Base-by-base conservation (phyloP, 2,888 invertebrate species). In the Lycaena phlaeas region DNA sequence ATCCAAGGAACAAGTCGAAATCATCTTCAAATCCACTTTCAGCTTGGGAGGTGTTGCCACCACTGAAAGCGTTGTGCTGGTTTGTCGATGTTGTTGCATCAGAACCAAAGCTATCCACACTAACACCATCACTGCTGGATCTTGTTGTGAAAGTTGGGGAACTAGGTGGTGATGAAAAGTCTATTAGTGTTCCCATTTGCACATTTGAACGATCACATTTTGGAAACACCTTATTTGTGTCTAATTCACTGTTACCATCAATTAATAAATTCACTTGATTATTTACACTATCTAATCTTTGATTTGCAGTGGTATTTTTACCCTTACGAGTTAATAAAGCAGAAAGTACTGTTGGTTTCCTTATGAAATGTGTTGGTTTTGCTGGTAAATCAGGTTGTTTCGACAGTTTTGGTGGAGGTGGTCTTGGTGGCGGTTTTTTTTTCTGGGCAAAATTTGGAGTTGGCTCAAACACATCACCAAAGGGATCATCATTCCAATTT, bases 21-120 rank as follows among this genome's bases (percentile, higher is more conserved):
- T 94, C 93, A 75, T 93, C 94, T 68, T 94, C 94, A 62, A 94
- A 94, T 2, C 92, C 92, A 70, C 92, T 92, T 62, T 92, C 92
- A 29, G 90, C 88, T 61, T 91, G 90, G 3, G 91, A 91, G 4
- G 87, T 87, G 58, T 88, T 90, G 10, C 90, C 89, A 56, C 88
- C 88, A 51, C 82, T 85, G 27, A 84, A 71, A 14, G 75, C 67
- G 45, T 79, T 77, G 39, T 86, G 87, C 51, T 88, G 87, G 38
- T 78, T 84, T 3, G 82, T 85, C 25, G 84, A 82, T 5, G 81
- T 75, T 48, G 90, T 90, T 25, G 90, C 89, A 67, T 91, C 91
- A 7, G 91, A 92, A 41, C 92, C 91, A 56, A 91, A 92, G 60
- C 91, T 92, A 54, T 91, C 90, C 11, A 91, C 88, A 67, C 91